A percentile compares a stretch with the other conserved stretches of the same genome.
Conservation (phyloP, 2,797 vertebrate species). For the Halcyon leucocephala region DNA sequence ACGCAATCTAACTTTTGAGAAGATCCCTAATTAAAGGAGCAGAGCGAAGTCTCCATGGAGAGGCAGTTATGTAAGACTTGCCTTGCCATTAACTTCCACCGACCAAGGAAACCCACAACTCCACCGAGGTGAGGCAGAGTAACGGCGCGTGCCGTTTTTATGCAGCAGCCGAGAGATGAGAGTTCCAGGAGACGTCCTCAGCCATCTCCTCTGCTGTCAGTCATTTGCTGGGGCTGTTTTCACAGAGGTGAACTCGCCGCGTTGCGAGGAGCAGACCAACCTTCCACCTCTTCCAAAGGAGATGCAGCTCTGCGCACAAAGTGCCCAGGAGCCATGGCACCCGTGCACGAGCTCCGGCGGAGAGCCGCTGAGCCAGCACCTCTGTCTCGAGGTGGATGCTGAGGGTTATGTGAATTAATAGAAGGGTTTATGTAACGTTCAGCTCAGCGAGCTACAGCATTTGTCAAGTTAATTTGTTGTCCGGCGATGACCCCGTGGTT, state of each 20-base stretch:
- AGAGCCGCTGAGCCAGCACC: neutral
- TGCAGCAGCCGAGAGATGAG: neutral
- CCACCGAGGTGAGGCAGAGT: neutral
- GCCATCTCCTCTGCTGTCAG: neutral
- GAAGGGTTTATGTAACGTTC: neutral
- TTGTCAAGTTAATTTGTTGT: constrained; percentile 29
- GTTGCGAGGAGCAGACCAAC: fast-evolving
- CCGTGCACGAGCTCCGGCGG: neutral
- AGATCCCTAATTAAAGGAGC: constrained; percentile 40
- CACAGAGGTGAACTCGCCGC: neutral
- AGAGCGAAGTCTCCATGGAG: neutral
- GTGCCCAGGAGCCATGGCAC: fast-evolving
- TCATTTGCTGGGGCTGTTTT: neutral
- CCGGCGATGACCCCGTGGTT: neutral
- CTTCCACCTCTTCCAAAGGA: neutral
- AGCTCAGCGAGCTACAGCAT: neutral
- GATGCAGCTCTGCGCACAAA: fast-evolving
- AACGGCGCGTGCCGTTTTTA: neutral
- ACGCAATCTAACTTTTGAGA: constrained; percentile 30
- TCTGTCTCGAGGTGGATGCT: neutral
- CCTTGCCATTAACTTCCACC: constrained; percentile 10
- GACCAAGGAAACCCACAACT: neutral
- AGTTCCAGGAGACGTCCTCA: neutral
- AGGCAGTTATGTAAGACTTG: constrained; percentile 15
- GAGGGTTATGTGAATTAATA: constrained; percentile 47